A percentile compares a stretch with the other conserved stretches of the same genome.
These are phyloP conservation scores for Phyto melanocephala DNA, from an alignment of 2,888 invertebrate species.

Conservation along the genomic window DNA sequence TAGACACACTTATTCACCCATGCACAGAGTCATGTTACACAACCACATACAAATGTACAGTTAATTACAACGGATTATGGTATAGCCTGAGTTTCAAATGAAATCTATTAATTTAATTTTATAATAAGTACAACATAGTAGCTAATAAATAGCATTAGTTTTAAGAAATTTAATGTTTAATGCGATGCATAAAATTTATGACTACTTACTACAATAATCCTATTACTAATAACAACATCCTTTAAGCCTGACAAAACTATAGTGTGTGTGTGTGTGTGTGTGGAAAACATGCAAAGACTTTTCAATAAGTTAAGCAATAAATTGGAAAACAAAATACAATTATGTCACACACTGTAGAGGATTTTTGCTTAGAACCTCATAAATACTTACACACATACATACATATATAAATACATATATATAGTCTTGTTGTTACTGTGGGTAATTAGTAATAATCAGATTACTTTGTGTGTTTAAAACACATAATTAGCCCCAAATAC, in stretches of 20 bases:
- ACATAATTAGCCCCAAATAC: slow-evolving; percentile 32
- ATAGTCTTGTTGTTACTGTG: neutral
- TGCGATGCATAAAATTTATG: neutral
- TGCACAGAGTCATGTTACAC: neutral
- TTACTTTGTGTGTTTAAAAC: slow-evolving; percentile 30
- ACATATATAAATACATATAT: neutral
- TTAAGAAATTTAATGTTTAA: neutral
- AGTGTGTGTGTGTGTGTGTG: no score
- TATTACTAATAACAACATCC: neutral
- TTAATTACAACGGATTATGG: no score
- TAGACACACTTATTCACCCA: neutral
- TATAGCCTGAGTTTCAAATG: neutral
- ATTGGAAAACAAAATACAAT: neutral
- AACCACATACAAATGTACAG: no score
- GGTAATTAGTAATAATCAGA: slow-evolving; percentile 44
- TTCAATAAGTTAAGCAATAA: neutral
- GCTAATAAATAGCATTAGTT: neutral
- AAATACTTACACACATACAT: no score
- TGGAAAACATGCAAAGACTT: neutral
- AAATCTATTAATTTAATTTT: slow-evolving; percentile 7
- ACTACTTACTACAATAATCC: neutral
- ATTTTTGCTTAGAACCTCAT: neutral
- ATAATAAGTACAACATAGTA: neutral
- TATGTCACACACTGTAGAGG: neutral
- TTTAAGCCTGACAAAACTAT: slow-evolving; percentile 4